Evolutionary conservation across 1,140 invertebrate species (phyloP), one percentile per base, ranked within the genome.

Genomic region (Pseudomyrmex pallidus): DNA sequence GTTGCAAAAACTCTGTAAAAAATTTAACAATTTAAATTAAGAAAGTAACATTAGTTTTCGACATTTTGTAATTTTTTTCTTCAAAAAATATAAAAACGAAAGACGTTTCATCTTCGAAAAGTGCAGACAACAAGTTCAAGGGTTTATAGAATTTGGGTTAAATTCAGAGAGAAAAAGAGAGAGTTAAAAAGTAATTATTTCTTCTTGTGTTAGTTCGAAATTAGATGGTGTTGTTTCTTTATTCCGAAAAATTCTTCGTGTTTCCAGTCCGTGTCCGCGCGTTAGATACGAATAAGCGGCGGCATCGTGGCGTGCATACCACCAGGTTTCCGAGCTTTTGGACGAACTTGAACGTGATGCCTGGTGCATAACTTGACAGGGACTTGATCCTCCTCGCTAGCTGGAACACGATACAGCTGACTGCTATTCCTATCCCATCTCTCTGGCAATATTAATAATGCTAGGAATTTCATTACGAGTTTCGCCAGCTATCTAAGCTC

Each of bases 401-500:
- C 63, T 62, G 0, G 70, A 82, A 66, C 87, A 74, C 87, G 85
- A 88, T 88, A 89, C 73, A 77, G 87, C 85, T 89, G 87, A 89
- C 89, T 90, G 76, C 84, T 89, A 85, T 86, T 89, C 86, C 86
- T 86, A 87, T 83, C 85, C 87, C 67, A 83, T 85, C 90, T 66
- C 82, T 66, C 82, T n/a, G 80, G 84, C 86, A 87, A 91, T 91
- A 91, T 91, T 90, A 91, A 91, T 90, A 91, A 90, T 88, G 85
- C 85, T 85, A 89, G 88, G 90, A 91, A 91, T 91, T 91, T 90
- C 90, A 91, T 91, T 91, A 90, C 76, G 88, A 85, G 89, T 89
- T 87, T 89, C 87, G 82, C 68, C 83, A 64, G 83, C 83, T 70
- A 83, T 80, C 80, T 82, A 86, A 90, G 86, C 87, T 84, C 62